Base-by-base conservation (phyloP, 2,888 invertebrate genomes). In the Drosophila aldrichi region DNA sequence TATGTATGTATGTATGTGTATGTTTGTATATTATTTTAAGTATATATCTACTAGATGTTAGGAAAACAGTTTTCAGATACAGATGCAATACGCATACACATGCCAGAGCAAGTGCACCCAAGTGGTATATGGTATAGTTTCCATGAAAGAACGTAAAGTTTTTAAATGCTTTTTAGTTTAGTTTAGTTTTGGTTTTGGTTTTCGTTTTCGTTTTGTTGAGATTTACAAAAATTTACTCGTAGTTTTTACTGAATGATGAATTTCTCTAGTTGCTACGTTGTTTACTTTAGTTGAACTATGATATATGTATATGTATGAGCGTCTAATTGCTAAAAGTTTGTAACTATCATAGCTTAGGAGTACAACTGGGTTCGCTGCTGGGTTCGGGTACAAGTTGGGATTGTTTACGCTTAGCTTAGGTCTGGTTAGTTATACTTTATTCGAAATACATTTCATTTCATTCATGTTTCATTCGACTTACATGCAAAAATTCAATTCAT, bases 401-500 rank as follows among this genome's bases (percentile, higher is more conserved):
- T 77, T 77, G 77, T 76, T 72, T 88, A 76, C 83, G 83, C 86
- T 82, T 87, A 84, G 71, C 65, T 87, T 81, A 81, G 61, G 59
- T 59, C 49, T 75, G 62, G 43, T 54, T 56, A 56, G 20, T 48
- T 61, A 69, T 74, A 69, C 62, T 52, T 49, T 29, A n/a, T 32
- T 52, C 22, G 70, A 81, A 87, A 86, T 74, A 86, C 70, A 65
- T 77, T 56, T 49, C 41, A 29, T 58, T 72, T 81, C 44, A 65
- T 70, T 65, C 57, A 48, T 74, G 49, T 76, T 64, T 74, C 59
- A 46, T 74, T 82, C 54, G 62, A 79, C 90, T 91, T 90, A 90
- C 84, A 81, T 88, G 77, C 90, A 74, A 89, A 82, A 87, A 85
- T 81, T 90, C 90, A 90, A 90, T 90, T 90, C 90, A 69, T 90